Evolutionary conservation across 1,140 invertebrate genomes (phyloP).

Genomic region (Drosophila bifasciata): DNA sequence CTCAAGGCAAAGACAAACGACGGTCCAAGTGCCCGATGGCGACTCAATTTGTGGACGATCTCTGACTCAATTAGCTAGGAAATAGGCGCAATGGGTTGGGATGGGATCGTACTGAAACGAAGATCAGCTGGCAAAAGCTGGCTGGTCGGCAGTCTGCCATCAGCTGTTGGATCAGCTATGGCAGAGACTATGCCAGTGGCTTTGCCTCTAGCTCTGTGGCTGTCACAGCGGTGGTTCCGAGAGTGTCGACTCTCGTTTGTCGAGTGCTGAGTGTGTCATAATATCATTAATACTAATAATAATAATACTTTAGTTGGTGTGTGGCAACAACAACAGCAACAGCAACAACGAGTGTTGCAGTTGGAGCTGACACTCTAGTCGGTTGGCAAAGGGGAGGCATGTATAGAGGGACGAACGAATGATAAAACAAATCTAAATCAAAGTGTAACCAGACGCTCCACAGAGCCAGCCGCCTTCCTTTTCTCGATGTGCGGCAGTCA

Average conservation of each 20-base stretch:
- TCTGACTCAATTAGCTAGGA: slow-evolving; percentile 28
- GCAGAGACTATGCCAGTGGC: background rate
- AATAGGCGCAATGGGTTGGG: background rate
- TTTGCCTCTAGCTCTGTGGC: background rate
- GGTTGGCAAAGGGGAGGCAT: too few species aligned
- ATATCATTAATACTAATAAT: slow-evolving; percentile 69
- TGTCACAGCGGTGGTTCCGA: background rate
- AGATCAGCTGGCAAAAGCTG: slow-evolving; percentile 11
- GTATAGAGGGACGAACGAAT: background rate
- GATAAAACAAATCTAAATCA: slow-evolving; percentile 46
- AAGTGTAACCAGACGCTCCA: slow-evolving; percentile 23
- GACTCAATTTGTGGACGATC: slow-evolving; percentile 29
- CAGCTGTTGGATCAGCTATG: slow-evolving; percentile 22
- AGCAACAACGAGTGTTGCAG: background rate
- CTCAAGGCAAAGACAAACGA: slow-evolving; percentile 35
- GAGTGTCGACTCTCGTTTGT: background rate
- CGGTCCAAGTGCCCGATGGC: slow-evolving; percentile 21
- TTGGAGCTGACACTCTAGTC: background rate
- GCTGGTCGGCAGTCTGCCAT: slow-evolving; percentile 6
- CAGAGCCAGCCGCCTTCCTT: slow-evolving; percentile 7
- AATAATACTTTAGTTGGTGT: slow-evolving; percentile 26
- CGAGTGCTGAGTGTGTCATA: slow-evolving; percentile 41
- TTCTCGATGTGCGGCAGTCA: slow-evolving; percentile 56
- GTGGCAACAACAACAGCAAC: slow-evolving; percentile 21
- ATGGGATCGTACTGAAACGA: background rate